Conservation (phyloP, 1,140 invertebrate species). For the Musca vetustissima region DNA sequence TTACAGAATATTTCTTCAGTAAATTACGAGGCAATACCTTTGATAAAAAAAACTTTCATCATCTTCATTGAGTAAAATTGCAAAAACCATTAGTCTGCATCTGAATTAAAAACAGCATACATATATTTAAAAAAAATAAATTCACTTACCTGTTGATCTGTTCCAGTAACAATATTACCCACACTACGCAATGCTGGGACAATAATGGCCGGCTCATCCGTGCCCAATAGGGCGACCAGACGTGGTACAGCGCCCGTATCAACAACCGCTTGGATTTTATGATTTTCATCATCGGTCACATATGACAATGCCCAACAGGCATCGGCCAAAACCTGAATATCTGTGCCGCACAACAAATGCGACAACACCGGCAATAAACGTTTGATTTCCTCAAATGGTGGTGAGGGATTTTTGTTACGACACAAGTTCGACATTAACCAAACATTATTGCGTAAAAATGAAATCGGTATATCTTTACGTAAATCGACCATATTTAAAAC, state of each 20-base stretch:
- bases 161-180: conserved; percentile 87
- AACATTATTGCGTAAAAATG: conserved; percentile 66
- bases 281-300: conserved; percentile 90
- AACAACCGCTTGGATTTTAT: conserved; percentile 86
- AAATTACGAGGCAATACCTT: too few species aligned
- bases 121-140: too few species aligned
- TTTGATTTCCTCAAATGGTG: conserved; percentile 74
- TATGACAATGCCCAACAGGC: conserved; percentile 97
- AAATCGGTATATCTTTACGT: conserved; percentile 54
- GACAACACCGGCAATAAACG: conserved; percentile 81
- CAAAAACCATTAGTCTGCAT: too few species aligned
- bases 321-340: conserved; percentile 83
- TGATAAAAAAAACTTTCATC: too few species aligned
- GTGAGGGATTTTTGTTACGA: conserved; percentile 87
- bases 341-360: conserved; percentile 71
- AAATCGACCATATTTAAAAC: conserved; percentile 69
- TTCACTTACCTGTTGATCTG: conserved; percentile 66
- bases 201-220: conserved; percentile 72
- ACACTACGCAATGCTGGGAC: conserved; percentile 88
- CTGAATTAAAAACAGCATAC: too few species aligned
- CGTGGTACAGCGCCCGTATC: conserved; percentile 71
- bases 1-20: too few species aligned
- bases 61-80: too few species aligned
- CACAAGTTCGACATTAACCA: conserved; percentile 94
- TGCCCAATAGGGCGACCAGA: conserved; percentile 75